Percentiles rank a stretch among this genome's conserved stretches.
These are phyloP conservation scores for Parasteatoda tepidariorum DNA, from an alignment of 1,140 invertebrate species.

Conservation along the genomic window DNA sequence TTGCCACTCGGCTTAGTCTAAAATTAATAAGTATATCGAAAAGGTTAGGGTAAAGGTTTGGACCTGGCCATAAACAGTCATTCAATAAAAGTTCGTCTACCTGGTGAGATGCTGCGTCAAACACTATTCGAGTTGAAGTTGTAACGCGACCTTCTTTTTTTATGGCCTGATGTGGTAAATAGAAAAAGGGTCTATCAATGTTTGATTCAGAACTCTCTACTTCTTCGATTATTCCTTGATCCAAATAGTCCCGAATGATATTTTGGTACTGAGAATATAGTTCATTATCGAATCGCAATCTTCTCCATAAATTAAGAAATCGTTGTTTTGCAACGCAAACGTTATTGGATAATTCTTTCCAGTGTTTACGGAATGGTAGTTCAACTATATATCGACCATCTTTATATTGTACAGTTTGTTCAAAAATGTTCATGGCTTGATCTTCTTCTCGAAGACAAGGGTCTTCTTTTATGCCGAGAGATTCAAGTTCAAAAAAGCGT, in stretches of 20 bases:
- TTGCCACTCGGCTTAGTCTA: conserved; percentile 8
- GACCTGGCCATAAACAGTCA: conserved; percentile 40
- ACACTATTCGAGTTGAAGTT: conserved; percentile 27
- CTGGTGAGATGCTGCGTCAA: conserved; percentile 11
- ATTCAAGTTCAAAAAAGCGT: not conserved
- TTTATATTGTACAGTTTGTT: not conserved
- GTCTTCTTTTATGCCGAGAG: not conserved
- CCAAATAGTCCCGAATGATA: too few relatives aligned
- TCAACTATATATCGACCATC: not conserved
- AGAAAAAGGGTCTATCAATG: too few relatives aligned
- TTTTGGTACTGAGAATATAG: too few relatives aligned
- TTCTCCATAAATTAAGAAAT: too few relatives aligned
- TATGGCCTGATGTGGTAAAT: too few relatives aligned
- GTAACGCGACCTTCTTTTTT: conserved; percentile 6
- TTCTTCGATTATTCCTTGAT: too few relatives aligned
- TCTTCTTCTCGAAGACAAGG: not conserved
- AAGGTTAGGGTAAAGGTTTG: conserved; percentile 43
- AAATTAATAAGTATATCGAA: conserved; percentile 41
- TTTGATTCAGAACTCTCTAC: too few relatives aligned
- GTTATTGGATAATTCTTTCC: not conserved
- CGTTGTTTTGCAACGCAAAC: too few relatives aligned
- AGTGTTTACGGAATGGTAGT: not conserved
- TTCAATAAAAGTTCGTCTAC: conserved; percentile 43
- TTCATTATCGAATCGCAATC: too few relatives aligned
- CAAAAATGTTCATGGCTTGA: not conserved